Percentiles rank a stretch among this genome's conserved stretches.
Evolutionary conservation across 2,888 invertebrate species (phyloP).

Genomic region (Eupithecia insigniata): DNA sequence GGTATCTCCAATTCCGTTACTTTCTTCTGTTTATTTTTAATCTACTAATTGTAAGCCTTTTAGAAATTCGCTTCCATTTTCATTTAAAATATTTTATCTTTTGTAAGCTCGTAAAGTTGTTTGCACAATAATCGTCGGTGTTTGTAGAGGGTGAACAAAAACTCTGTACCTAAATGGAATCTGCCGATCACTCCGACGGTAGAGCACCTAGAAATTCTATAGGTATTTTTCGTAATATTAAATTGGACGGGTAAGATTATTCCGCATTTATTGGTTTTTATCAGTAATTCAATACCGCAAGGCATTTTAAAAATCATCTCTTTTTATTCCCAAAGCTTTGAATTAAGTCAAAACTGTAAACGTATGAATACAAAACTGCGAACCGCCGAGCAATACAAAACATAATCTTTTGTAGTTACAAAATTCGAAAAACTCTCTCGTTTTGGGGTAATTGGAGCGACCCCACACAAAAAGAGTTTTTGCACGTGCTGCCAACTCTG

Average conservation of each 20-base stretch:
- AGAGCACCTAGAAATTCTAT: constrained; percentile 20
- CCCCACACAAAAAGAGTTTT: constrained; percentile 18
- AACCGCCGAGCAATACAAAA: background rate
- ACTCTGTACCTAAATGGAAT: constrained; percentile 34
- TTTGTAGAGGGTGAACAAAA: constrained; percentile 40
- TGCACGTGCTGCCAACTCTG: constrained; percentile 17
- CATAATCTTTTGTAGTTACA: constrained; percentile 13
- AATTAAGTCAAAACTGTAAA: constrained; percentile 11
- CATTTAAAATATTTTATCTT: constrained; percentile 26
- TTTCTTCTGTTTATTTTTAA: constrained; percentile 6
- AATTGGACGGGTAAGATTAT: constrained; percentile 12
- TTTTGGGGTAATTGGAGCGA: constrained; percentile 8
- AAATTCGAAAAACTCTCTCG: constrained; percentile 7
- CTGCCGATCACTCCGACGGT: constrained; percentile 36
- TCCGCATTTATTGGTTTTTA: background rate
- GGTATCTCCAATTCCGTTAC: background rate
- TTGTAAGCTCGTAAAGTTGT: constrained; percentile 25
- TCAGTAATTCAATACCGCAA: background rate
- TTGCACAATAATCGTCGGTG: constrained; percentile 31
- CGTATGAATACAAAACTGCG: constrained; percentile 5
- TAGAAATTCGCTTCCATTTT: constrained; percentile 22
- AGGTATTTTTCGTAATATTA: constrained; percentile 12
- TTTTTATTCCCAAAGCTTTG: background rate
- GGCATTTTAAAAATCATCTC: background rate
- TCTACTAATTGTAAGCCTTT: constrained; percentile 23